Percentiles rank a stretch among this genome's conserved stretches.
phyloP scores from a whole-genome alignment of 2,113 vertebrate genomes.

The Halcyon malimbica region DNA sequence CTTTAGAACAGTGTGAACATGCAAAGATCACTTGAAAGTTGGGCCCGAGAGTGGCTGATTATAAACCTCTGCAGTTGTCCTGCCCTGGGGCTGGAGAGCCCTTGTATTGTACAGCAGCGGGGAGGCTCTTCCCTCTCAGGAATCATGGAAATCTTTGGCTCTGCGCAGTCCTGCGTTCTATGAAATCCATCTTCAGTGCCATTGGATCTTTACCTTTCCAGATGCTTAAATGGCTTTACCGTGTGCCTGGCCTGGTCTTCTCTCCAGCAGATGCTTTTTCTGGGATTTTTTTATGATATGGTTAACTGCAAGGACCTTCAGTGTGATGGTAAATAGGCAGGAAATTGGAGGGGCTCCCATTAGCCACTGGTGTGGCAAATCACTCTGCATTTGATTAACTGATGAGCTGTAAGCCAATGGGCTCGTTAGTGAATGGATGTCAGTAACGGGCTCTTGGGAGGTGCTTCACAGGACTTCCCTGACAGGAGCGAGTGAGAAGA shows the following conservation, averaged over 20 bases:
- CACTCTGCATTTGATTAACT: neutral
- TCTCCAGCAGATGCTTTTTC: neutral
- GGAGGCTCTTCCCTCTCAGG: neutral
- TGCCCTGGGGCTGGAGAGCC: neutral
- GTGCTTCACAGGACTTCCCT: fast-evolving
- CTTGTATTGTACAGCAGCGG: fast-evolving
- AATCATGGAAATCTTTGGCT: neutral
- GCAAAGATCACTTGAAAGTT: neutral
- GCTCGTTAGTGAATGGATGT: neutral
- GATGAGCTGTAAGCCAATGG: neutral
- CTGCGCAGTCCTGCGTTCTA: neutral
- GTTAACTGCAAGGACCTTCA: neutral
- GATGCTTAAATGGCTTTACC: neutral
- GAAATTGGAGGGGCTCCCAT: neutral
- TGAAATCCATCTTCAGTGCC: neutral
- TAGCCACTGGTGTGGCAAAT: neutral
- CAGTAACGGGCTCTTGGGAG: neutral
- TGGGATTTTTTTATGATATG: neutral
- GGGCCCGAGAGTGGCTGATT: neutral
- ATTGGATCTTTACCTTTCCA: neutral
- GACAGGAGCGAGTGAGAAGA: fast-evolving
- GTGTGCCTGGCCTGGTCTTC: neutral
- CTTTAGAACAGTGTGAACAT: neutral
- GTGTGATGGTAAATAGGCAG: neutral
- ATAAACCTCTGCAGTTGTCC: neutral